Evolutionary conservation across 2,797 vertebrate genomes (phyloP).

Genomic region (Enteromius thamalakanensis): DNA sequence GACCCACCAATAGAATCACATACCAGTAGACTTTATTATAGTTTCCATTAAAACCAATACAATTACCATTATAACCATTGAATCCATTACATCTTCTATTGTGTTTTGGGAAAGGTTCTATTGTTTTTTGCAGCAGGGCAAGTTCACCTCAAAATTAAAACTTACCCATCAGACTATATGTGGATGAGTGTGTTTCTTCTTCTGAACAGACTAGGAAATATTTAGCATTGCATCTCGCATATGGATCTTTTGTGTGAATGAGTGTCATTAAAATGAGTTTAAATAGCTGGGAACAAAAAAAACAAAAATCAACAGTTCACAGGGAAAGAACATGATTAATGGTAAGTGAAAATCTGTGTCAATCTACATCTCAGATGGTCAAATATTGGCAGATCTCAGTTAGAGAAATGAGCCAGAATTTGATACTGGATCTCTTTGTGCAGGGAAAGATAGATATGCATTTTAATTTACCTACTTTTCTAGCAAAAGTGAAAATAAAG

Average conservation of each 20-base stretch:
- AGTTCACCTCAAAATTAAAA: not conserved
- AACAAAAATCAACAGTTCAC: not conserved
- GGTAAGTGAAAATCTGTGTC: not conserved
- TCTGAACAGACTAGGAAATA: not conserved
- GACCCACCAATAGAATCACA: too few relatives aligned
- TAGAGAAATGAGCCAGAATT: not conserved
- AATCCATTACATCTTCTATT: too few relatives aligned
- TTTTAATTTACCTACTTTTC: not conserved
- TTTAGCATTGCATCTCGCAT: not conserved
- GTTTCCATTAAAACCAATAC: too few relatives aligned
- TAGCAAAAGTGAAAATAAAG: not conserved
- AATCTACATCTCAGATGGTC: not conserved
- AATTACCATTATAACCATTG: too few relatives aligned
- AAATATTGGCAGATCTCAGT: not conserved
- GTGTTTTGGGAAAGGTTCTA: too few relatives aligned
- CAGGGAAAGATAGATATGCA: too few relatives aligned
- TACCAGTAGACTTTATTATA: too few relatives aligned
- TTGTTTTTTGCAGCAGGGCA: too few relatives aligned
- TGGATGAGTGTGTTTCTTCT: not conserved
- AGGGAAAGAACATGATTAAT: not conserved
- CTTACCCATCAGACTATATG: not conserved
- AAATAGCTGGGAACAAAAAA: not conserved
- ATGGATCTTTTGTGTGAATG: not conserved
- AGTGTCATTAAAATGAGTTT: not conserved
- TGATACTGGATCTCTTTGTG: not conserved